Conservation (phyloP, 2,113 vertebrate species). For the Silurus asotus region DNA sequence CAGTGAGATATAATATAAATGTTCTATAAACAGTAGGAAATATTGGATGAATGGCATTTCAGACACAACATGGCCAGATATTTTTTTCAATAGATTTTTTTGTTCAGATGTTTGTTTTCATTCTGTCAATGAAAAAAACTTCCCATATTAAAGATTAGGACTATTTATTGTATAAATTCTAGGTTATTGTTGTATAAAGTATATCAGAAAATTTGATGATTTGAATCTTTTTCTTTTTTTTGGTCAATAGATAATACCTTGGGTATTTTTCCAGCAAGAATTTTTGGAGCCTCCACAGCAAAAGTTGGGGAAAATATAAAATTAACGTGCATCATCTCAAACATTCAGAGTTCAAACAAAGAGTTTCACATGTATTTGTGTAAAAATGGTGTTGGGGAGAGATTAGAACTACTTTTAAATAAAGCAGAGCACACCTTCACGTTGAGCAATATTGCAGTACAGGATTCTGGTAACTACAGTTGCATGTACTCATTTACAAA, state of each 20-base stretch:
- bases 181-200: too few species aligned
- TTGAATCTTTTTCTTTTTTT: not conserved
- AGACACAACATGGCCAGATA: too few species aligned
- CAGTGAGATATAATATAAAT: too few species aligned
- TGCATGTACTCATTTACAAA: not conserved
- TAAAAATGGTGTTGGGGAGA: slow-evolving; percentile 26
- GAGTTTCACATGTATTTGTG: slow-evolving; percentile 19
- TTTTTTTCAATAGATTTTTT: too few species aligned
- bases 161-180: too few species aligned
- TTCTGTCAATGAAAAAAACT: too few species aligned
- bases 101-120: too few species aligned
- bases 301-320: not conserved
- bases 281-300: not conserved
- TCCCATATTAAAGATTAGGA: too few species aligned
- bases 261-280: not conserved
- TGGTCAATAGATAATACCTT: not conserved
- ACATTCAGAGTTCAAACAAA: not conserved
- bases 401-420: not conserved
- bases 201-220: too few species aligned
- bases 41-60: too few species aligned
- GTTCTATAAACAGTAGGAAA: too few species aligned
- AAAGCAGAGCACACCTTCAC: not conserved
- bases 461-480: slow-evolving; percentile 17
- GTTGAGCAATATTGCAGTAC: not conserved
- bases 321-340: not conserved